Conservation (phyloP, 2,888 invertebrate genomes). For the Philhelius pedissequus region DNA sequence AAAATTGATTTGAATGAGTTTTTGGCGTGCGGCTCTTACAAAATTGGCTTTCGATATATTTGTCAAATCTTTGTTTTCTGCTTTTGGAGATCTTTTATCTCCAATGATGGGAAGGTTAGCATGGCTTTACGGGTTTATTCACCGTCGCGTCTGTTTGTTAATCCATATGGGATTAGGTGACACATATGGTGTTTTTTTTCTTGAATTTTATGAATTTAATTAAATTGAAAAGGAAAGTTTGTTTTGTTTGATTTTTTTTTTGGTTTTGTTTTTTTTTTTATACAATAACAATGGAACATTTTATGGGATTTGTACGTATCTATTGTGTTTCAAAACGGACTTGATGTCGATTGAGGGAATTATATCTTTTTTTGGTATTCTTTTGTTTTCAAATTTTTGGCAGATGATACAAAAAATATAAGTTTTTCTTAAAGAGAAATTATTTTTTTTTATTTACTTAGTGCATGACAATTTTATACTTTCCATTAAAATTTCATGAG, state of each 20-base stretch:
- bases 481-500: too few relatives aligned
- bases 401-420: too few relatives aligned
- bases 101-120: background rate
- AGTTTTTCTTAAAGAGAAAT: too few relatives aligned
- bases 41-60: slow-evolving; percentile 39
- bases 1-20: slow-evolving; percentile 57
- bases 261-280: slow-evolving; percentile 24
- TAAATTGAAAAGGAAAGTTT: slow-evolving; percentile 49
- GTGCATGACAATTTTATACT: too few relatives aligned
- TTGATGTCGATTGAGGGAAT: background rate
- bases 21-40: slow-evolving; percentile 47
- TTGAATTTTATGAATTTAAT: background rate
- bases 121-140: slow-evolving; percentile 28
- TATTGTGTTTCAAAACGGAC: too few relatives aligned
- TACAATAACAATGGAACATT: background rate
- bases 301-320: background rate
- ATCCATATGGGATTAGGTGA: slow-evolving; percentile 28
- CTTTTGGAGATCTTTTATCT: slow-evolving; percentile 50
- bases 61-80: slow-evolving; percentile 54
- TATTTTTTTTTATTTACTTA: too few relatives aligned
- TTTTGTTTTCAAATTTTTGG: background rate
- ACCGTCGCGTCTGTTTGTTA: slow-evolving; percentile 44
- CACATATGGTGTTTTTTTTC: slow-evolving; percentile 37
- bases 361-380: background rate
- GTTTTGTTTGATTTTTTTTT: slow-evolving; percentile 24